phyloP scores from a whole-genome alignment of 2,797 vertebrate genomes.

The Percopsis omiscomaycus region DNA sequence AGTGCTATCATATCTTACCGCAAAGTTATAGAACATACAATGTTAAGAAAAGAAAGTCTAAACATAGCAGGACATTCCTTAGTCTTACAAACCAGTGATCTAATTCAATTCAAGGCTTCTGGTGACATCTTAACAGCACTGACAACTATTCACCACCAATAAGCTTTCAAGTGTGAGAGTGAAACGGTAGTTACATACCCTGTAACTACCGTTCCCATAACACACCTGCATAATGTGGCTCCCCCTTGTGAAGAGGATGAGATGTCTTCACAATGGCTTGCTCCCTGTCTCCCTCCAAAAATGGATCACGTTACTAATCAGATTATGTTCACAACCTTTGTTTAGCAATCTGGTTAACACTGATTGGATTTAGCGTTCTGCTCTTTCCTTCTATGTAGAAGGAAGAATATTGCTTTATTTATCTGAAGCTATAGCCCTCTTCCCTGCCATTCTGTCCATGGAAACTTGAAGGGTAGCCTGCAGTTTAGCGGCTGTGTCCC shows the following conservation, averaged over 20 bases:
- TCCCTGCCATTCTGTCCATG: too few species aligned
- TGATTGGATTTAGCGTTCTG: not conserved
- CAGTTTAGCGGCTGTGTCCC: too few species aligned
- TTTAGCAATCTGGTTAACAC: not conserved
- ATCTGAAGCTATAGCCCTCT: not conserved
- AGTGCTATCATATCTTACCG: too few species aligned
- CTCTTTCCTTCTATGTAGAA: slow-evolving; percentile 33
- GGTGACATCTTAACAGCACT: too few species aligned
- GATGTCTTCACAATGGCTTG: slow-evolving; percentile 27
- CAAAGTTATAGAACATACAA: too few species aligned
- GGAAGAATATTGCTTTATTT: slow-evolving; percentile 4
- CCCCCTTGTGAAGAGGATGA: slow-evolving; percentile 34
- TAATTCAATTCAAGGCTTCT: too few species aligned
- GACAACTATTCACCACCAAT: too few species aligned
- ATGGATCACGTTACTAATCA: slow-evolving; percentile 60
- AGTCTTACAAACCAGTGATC: too few species aligned
- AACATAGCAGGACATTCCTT: too few species aligned
- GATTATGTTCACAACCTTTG: slow-evolving; percentile 51
- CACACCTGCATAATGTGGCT: slow-evolving; percentile 21
- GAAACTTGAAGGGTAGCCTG: too few species aligned
- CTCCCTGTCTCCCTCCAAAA: slow-evolving; percentile 24
- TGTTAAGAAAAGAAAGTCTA: too few species aligned
- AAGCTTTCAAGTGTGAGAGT: too few species aligned
- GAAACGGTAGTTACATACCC: not conserved
- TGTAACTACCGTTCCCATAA: slow-evolving; percentile 24